Conservation (phyloP, 1,140 invertebrate species). For the Philopotamus ludificatus region DNA sequence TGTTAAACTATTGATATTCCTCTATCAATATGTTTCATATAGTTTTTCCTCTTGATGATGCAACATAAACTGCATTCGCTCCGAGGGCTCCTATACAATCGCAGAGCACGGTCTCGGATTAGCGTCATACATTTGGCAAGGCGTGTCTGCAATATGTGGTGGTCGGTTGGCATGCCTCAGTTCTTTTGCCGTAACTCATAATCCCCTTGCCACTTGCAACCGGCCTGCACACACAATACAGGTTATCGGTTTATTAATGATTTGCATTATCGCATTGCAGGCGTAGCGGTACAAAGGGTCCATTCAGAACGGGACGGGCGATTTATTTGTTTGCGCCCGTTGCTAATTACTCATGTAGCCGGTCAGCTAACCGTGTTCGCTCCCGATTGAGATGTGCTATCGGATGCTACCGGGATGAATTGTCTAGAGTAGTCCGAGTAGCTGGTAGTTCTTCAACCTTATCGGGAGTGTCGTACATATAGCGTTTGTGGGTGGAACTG, state of each 20-base stretch:
- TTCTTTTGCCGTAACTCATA: not conserved
- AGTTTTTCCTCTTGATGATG: no score
- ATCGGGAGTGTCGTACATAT: no score
- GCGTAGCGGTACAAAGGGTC: not conserved
- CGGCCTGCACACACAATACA: not conserved
- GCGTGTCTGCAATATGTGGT: not conserved
- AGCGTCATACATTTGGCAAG: not conserved
- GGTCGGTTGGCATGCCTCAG: not conserved
- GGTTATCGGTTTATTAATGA: constrained; percentile 7
- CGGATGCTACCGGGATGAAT: not conserved
- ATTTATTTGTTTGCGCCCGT: not conserved
- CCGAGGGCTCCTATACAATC: not conserved
- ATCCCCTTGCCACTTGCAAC: not conserved
- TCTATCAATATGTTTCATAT: no score
- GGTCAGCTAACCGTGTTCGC: not conserved
- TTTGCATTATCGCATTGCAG: not conserved
- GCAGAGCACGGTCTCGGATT: not conserved
- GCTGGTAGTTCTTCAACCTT: no score
- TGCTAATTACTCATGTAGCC: not conserved
- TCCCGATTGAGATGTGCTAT: not conserved
- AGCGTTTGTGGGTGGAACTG: no score
- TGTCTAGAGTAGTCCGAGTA: no score
- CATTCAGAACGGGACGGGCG: not conserved
- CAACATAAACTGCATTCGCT: no score
- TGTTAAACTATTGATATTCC: no score